Percentiles rank a stretch among this genome's conserved stretches.
Evolutionary conservation across 2,888 invertebrate genomes (phyloP).

Genomic region (Drosophila rubida): DNA sequence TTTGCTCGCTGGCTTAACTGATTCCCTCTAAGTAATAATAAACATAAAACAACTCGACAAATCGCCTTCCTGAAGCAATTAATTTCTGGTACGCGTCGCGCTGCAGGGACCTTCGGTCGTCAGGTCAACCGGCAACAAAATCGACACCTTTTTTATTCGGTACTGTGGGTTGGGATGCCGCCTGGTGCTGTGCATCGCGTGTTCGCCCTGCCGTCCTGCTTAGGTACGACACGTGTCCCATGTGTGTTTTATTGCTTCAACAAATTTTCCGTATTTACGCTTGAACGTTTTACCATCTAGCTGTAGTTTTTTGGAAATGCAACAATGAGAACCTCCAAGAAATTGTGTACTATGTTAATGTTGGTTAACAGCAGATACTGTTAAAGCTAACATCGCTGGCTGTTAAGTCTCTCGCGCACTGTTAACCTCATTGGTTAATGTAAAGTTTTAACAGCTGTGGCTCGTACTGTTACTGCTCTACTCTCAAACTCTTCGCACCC

Average conservation of each 20-base stretch:
- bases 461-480: not conserved
- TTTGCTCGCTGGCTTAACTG: constrained; percentile 25
- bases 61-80: constrained; percentile 53
- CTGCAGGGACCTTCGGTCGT: constrained; percentile 15
- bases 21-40: constrained; percentile 58
- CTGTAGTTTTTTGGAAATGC: not conserved
- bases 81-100: constrained; percentile 23
- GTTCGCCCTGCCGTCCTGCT: constrained; percentile 21
- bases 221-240: constrained; percentile 61
- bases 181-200: not conserved
- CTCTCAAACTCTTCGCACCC: constrained; percentile 12
- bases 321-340: not conserved
- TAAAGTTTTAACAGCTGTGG: constrained; percentile 7
- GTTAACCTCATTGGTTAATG: not conserved
- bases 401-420: not conserved
- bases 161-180: constrained; percentile 10
- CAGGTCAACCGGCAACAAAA: constrained; percentile 53
- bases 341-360: not conserved
- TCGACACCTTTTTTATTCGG: constrained; percentile 61
- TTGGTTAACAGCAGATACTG: not conserved
- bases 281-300: constrained; percentile 5
- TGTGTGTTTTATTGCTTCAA: constrained; percentile 52
- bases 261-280: constrained; percentile 16
- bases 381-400: not conserved
- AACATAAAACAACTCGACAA: constrained; percentile 45